Base-by-base conservation (phyloP, 2,888 invertebrate species). In the Empis stercorea region DNA sequence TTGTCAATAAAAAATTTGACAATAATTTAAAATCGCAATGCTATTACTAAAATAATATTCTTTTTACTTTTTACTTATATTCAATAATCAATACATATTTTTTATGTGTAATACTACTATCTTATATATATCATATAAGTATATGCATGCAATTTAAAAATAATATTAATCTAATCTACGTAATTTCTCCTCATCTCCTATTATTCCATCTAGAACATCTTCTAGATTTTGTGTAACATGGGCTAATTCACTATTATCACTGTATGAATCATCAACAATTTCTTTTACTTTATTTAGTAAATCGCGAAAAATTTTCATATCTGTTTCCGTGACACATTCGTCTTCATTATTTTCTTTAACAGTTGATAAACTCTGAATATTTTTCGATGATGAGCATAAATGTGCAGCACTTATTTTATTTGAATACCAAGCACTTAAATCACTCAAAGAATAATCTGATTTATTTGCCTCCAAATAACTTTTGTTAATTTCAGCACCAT, bases 381-480 rank as follows among this genome's bases (percentile, higher is more conserved):
- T 30, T n/a, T 13, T n/a, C 48, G 38, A 20, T 48, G 11, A 49
- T 48, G 38, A 20, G 48, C 10, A 50, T 32, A 15, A 45, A 41
- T 36, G 50, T 15, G 43, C 39, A 16, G 52, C 42, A 39, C 52
- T 16, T 14, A 6, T 16, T 20, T 44, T 11, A 9, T 20, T 14
- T 36, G 20, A 9, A 47, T 66, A 67, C 65, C 64, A 68, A 17
- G 60, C 53, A 50, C 68, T 68, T 9, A 69, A 49, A 48, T 69
- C 69, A 16, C 60, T 61, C 7, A 68, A 51, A 1, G 69, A 68
- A 43, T 62, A 68, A 51, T 68, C 66, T 9, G 68, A 65, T 51
- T 65, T 66, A 48, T 68, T 68, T 5, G 68, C 66, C 45, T 68
- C 68, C 54, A 69, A 56, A 49, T 65, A 68, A 46, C 62, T 66